These are phyloP conservation scores for Spodoptera picta DNA, from an alignment of 2,888 invertebrate genomes.

Conservation along the genomic window DNA sequence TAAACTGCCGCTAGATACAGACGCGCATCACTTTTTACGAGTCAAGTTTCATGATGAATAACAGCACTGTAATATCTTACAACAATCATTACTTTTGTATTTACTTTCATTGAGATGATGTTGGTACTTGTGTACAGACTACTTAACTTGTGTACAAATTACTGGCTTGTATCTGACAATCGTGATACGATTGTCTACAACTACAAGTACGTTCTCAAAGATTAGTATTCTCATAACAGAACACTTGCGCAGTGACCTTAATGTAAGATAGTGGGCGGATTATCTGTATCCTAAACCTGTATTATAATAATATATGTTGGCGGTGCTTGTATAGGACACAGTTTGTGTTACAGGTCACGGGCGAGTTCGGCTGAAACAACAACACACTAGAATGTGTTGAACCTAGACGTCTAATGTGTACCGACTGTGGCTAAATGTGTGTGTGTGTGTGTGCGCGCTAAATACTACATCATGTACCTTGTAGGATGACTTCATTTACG, in stretches of 20 bases:
- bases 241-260: conserved; percentile 4
- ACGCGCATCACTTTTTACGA: conserved; percentile 21
- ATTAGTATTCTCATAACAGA: neutral
- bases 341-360: conserved; percentile 21
- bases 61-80: neutral
- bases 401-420: conserved; percentile 1
- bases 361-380: conserved; percentile 4
- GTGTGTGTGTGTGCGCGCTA: no score
- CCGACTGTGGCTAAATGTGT: neutral
- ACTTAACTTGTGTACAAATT: no score
- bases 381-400: conserved; percentile 19
- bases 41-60: conserved; percentile 3
- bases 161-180: no score
- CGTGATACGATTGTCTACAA: no score
- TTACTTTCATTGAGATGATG: neutral
- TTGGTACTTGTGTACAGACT: no score
- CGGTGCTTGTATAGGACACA: conserved; percentile 11
- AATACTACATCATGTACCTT: no score
- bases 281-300: conserved; percentile 4
- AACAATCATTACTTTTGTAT: neutral
- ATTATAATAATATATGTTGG: neutral
- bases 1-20: conserved; percentile 12
- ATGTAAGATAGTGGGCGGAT: neutral
- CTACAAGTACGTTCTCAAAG: no score
- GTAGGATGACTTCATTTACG: no score